Percentiles rank a stretch among this genome's conserved stretches.
phyloP scores from a whole-genome alignment of 2,113 vertebrate genomes.

The Notothenia rossii region DNA sequence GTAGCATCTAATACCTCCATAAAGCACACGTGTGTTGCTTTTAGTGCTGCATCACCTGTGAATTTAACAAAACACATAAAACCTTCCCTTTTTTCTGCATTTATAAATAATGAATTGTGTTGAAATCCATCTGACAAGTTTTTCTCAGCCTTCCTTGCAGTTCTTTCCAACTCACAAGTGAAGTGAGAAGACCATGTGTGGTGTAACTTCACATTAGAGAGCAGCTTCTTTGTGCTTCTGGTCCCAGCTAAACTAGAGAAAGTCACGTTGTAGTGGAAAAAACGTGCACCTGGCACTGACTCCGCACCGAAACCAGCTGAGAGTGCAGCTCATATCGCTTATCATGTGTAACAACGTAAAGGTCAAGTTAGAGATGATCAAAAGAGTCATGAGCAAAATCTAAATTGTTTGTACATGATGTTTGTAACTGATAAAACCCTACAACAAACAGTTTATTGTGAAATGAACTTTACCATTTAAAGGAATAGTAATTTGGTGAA shows the following conservation, averaged over 20 bases:
- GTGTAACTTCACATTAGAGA: background rate
- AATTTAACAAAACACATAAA: background rate
- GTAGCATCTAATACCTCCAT: background rate
- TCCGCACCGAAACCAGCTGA: conserved; percentile 25
- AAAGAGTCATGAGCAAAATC: background rate
- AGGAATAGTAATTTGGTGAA: background rate
- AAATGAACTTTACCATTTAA: background rate
- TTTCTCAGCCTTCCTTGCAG: background rate
- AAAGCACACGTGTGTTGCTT: background rate
- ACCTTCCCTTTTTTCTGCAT: background rate
- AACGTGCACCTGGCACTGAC: conserved; percentile 27
- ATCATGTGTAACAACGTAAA: conserved; percentile 12
- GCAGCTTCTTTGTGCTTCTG: background rate
- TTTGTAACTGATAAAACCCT: background rate
- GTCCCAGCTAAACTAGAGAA: background rate
- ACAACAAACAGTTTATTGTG: background rate
- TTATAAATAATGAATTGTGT: conserved; percentile 2
- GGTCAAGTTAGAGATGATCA: conserved; percentile 5
- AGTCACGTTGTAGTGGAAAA: background rate
- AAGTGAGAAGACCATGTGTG: background rate
- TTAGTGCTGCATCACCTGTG: background rate
- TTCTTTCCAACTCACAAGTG: conserved; percentile 9
- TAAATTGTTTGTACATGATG: background rate
- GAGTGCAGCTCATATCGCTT: conserved; percentile 10
- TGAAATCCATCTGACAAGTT: conserved; percentile 3